phyloP scores from a whole-genome alignment of 2,888 invertebrate genomes.

The Drosophila quinaria region DNA sequence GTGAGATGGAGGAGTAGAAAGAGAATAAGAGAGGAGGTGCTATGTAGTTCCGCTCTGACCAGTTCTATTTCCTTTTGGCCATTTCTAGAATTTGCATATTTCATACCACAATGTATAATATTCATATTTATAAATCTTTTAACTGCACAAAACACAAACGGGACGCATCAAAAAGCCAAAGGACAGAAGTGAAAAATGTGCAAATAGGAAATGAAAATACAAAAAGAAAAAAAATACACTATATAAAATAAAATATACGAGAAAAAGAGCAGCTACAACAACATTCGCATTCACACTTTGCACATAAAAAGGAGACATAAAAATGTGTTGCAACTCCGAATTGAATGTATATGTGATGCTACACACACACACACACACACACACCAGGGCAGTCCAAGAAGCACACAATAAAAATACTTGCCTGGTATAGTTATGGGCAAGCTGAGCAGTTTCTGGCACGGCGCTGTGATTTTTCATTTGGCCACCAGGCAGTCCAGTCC shows the following conservation, averaged over 20 bases:
- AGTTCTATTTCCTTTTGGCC: conserved; percentile 78
- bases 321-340: conserved; percentile 76
- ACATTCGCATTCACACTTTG: conserved; percentile 66
- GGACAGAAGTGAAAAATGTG: conserved; percentile 73
- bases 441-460: conserved; percentile 65
- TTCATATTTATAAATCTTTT: conserved; percentile 82
- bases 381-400: conserved; percentile 19
- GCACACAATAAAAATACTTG: conserved; percentile 70
- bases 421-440: conserved; percentile 55
- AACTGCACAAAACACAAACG: conserved; percentile 76
- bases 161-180: conserved; percentile 78
- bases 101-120: conserved; percentile 82
- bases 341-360: conserved; percentile 70
- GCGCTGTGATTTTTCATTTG: conserved; percentile 79
- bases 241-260: conserved; percentile 10
- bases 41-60: conserved; percentile 69
- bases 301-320: conserved; percentile 71
- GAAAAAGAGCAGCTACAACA: conserved; percentile 13
- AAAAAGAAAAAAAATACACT: conserved; percentile 26
- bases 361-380: conserved; percentile 32
- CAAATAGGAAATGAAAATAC: conserved; percentile 76
- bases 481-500: conserved; percentile 40
- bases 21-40: conserved; percentile 41
- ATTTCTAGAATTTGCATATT: conserved; percentile 77
- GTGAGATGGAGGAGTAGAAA: background rate